Conservation (phyloP, 2,113 vertebrate genomes). For the Bucco capensis region DNA sequence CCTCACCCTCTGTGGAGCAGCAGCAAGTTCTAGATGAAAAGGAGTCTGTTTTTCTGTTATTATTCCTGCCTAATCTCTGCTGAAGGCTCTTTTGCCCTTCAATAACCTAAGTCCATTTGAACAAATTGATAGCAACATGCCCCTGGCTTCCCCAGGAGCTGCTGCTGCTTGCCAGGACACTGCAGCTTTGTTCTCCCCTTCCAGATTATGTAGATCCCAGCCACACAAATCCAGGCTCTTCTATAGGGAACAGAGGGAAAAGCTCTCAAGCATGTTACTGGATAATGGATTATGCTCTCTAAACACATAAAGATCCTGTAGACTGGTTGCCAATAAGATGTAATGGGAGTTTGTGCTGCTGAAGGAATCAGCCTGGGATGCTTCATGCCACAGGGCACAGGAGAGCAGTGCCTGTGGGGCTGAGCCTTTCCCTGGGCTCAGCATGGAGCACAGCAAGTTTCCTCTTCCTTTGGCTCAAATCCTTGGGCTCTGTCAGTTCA, state of each 20-base stretch:
- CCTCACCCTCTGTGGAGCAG: accelerated
- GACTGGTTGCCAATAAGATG: not conserved
- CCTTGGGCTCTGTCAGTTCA: accelerated
- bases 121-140: not conserved
- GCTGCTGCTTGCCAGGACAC: accelerated
- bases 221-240: constrained; percentile 2
- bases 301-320: not conserved
- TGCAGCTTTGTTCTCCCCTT: constrained; percentile 1
- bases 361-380: not conserved
- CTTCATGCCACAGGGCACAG: not conserved
- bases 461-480: not conserved
- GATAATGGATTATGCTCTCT: constrained; percentile 22
- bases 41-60: not conserved
- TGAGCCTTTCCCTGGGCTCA: not conserved
- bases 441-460: not conserved
- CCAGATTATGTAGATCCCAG: not conserved
- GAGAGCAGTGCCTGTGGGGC: accelerated
- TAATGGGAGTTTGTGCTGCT: constrained; percentile 21
- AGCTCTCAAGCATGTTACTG: not conserved
- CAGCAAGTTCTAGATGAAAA: not conserved
- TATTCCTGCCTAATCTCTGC: constrained; percentile 15
- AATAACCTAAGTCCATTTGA: not conserved
- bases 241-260: not conserved
- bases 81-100: constrained; percentile 7
- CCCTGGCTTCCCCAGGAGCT: not conserved